Evolutionary conservation across 2,888 invertebrate species (phyloP).

Genomic region (Pteria penguin): DNA sequence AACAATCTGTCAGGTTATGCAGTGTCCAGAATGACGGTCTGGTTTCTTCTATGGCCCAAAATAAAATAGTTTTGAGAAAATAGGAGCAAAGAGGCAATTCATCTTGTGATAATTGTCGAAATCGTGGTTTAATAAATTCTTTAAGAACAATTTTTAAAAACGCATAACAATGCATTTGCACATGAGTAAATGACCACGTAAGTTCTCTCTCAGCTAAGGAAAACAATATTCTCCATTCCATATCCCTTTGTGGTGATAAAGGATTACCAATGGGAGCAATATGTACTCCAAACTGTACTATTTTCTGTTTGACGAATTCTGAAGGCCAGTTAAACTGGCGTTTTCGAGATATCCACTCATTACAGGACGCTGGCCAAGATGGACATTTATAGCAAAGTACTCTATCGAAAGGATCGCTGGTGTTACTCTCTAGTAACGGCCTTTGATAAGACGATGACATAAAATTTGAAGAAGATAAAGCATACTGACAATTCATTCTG

Average conservation of each 20-base stretch:
- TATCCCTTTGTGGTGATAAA: neutral
- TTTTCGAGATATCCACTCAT: slow-evolving; percentile 14
- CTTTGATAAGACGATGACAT: too few species aligned
- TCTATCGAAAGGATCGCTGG: too few species aligned
- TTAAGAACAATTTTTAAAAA: slow-evolving; percentile 38
- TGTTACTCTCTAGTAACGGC: too few species aligned
- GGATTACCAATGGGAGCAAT: slow-evolving; percentile 34
- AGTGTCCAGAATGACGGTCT: slow-evolving; percentile 19
- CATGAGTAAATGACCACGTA: slow-evolving; percentile 34
- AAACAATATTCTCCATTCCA: slow-evolving; percentile 42
- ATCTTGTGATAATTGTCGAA: too few species aligned
- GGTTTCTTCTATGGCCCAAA: slow-evolving; percentile 39
- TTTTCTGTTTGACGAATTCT: neutral
- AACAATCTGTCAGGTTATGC: slow-evolving; percentile 26
- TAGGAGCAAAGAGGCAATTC: slow-evolving; percentile 39
- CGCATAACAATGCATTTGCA: slow-evolving; percentile 31
- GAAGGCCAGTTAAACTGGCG: slow-evolving; percentile 18
- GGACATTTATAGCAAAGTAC: too few species aligned
- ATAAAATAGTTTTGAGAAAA: slow-evolving; percentile 41
- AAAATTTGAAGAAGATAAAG: too few species aligned
- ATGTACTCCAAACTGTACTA: slow-evolving; percentile 24
- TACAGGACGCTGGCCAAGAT: neutral
- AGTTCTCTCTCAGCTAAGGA: slow-evolving; percentile 28
- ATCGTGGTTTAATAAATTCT: neutral
- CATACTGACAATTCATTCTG: too few species aligned